phyloP scores from a whole-genome alignment of 2,888 invertebrate species.

The Campaea margaritaria region DNA sequence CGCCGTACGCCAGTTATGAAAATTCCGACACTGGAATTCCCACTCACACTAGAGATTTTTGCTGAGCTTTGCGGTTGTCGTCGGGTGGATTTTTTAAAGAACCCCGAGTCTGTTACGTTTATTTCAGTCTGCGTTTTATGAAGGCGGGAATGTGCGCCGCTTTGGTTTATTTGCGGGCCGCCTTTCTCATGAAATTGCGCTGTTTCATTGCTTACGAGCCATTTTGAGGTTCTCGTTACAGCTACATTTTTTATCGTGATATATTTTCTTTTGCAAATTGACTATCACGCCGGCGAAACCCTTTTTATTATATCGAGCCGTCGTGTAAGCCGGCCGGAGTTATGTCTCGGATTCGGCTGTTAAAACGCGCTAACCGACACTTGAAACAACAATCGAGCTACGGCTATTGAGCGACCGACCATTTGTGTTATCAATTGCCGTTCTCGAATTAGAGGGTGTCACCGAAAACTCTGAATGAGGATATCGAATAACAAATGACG shows the following conservation, averaged over 20 bases:
- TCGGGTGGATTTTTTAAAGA: constrained; percentile 78
- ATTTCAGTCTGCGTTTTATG: constrained; percentile 81
- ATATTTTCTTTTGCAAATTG: constrained; percentile 71
- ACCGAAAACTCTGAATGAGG: constrained; percentile 52
- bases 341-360: constrained; percentile 41
- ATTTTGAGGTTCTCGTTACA: constrained; percentile 79
- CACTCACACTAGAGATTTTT: constrained; percentile 80
- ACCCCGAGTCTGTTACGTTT: constrained; percentile 76
- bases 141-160: constrained; percentile 80
- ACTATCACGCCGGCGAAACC: constrained; percentile 53
- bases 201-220: constrained; percentile 82
- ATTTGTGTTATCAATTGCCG: constrained; percentile 45
- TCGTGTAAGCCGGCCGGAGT: constrained; percentile 39
- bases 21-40: constrained; percentile 80
- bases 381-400: constrained; percentile 38
- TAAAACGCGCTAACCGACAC: constrained; percentile 29
- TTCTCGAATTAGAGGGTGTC: constrained; percentile 48
- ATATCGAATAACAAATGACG: constrained; percentile 68
- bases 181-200: constrained; percentile 82
- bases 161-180: constrained; percentile 81
- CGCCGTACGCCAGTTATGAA: constrained; percentile 78
- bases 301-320: constrained; percentile 55
- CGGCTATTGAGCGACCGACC: constrained; percentile 29
- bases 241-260: constrained; percentile 75
- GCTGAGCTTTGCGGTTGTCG: constrained; percentile 80